Evolutionary conservation across 2,888 invertebrate species (phyloP).

Genomic region (Hypercompe scribonia): DNA sequence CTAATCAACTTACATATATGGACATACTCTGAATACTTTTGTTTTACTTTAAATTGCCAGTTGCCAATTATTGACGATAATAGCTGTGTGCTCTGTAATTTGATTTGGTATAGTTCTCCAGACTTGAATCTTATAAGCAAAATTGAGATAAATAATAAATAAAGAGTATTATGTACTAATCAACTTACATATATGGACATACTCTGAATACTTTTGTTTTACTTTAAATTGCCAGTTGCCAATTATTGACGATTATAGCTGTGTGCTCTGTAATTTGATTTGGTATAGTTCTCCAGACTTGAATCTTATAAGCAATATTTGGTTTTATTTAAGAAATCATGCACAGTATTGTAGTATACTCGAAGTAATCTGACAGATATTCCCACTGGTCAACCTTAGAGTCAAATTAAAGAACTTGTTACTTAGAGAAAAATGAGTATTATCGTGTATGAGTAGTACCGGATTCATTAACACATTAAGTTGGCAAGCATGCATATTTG

Average conservation of each 20-base stretch:
- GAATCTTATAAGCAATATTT: neutral
- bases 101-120: neutral
- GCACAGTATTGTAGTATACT: too few relatives aligned
- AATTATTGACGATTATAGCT: neutral
- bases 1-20: neutral
- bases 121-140: too few relatives aligned
- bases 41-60: neutral
- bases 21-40: neutral
- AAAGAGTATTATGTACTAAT: neutral
- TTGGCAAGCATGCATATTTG: too few relatives aligned
- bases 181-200: neutral
- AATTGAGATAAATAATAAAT: slow-evolving; percentile 5
- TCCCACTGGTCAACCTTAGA: too few relatives aligned
- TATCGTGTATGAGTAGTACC: too few relatives aligned
- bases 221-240: neutral
- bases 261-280: neutral
- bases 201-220: neutral
- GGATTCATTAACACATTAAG: too few relatives aligned
- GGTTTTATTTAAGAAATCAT: too few relatives aligned
- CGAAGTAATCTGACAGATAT: too few relatives aligned
- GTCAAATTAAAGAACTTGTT: too few relatives aligned
- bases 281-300: neutral
- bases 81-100: neutral
- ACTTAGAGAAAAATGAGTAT: too few relatives aligned
- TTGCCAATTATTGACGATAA: neutral